Base-by-base conservation (phyloP, 2,888 invertebrate species). In the Lumbricus terrestris region DNA sequence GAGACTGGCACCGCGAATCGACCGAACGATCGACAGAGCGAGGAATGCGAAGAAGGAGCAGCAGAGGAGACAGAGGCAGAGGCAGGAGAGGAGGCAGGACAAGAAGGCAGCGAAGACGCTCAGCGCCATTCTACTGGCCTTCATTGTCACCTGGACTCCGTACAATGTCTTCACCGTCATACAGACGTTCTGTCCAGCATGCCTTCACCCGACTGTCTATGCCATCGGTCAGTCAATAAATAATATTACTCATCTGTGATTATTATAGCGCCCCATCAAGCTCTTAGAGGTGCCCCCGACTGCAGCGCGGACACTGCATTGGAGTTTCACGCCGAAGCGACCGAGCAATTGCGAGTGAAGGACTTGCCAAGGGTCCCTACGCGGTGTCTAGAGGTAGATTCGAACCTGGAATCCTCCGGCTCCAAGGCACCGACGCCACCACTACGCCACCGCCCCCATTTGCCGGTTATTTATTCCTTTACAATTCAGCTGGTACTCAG, bases 141-240 rank as follows among this genome's bases (percentile, higher is more conserved):
- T 99, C 96, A 98, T 99, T 93, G 96, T 99, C 93, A 99, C 99
- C 88, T 99, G 99, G 99, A 98, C 99, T 91, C 99, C 99, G 11
- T 95, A 95, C 92, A 95, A 94, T 91, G 93, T 95, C 54, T 94
- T 94, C 90, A 94, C 94, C 5, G 92, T 95, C 38, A 93, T 94
- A 20, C 93, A 94, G 88, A 92, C 93, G 29, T 95, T 94, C 92
- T 94, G 93, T 91, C 90, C 91, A 29, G 92, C 92, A 13, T 93
- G 93, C 90, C 93, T 95, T 37, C 92, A 93, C 89, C 92, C 92
- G 11, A 93, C 93, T 0, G 90, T 95, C 34, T 95, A 95, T 91
- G 93, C 93, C n/a, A 93, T 94, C 91, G 94, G 95, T 95, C 92
- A 93, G 94, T 93, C 69, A 69, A n/a, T n/a, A n/a, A n/a, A n/a